A percentile compares a stretch with the other conserved stretches of the same genome.
Conservation (phyloP, 2,113 vertebrate species). For the Eretmodus cyanostictus region DNA sequence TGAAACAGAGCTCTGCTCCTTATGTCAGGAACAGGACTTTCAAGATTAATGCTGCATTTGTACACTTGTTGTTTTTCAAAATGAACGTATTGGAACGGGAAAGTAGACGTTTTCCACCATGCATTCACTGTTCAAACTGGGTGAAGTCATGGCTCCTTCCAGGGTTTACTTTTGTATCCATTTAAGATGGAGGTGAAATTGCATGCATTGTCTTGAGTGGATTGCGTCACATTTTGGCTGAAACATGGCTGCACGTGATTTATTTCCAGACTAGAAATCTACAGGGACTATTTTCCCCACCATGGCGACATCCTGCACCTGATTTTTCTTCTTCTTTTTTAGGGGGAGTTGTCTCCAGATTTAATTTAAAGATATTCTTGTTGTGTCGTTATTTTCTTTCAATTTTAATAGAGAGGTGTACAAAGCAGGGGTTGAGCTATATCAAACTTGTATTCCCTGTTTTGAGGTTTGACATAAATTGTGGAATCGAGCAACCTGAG, state of each 20-base stretch:
- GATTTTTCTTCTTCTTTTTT: neutral
- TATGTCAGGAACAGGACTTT: neutral
- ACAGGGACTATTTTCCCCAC: neutral
- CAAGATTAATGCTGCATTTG: rapidly evolving
- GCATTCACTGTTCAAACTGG: neutral
- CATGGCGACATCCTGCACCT: neutral
- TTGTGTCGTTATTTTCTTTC: rapidly evolving
- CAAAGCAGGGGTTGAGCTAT: neutral
- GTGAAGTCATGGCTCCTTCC: neutral
- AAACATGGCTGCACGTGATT: neutral
- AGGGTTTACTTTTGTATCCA: neutral
- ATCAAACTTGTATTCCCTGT: neutral
- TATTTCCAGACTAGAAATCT: neutral
- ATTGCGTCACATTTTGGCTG: neutral
- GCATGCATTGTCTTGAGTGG: neutral
- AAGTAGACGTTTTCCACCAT: rapidly evolving
- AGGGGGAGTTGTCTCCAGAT: neutral
- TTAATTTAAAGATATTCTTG: neutral
- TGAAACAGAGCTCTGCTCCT: neutral
- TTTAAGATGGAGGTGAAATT: neutral
- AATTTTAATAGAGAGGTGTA: neutral
- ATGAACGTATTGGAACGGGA: neutral
- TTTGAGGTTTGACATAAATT: neutral
- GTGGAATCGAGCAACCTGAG: neutral
- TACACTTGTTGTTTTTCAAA: neutral